phyloP scores from a whole-genome alignment of 2,113 vertebrate species.

The Odontophorus gujanensis region DNA sequence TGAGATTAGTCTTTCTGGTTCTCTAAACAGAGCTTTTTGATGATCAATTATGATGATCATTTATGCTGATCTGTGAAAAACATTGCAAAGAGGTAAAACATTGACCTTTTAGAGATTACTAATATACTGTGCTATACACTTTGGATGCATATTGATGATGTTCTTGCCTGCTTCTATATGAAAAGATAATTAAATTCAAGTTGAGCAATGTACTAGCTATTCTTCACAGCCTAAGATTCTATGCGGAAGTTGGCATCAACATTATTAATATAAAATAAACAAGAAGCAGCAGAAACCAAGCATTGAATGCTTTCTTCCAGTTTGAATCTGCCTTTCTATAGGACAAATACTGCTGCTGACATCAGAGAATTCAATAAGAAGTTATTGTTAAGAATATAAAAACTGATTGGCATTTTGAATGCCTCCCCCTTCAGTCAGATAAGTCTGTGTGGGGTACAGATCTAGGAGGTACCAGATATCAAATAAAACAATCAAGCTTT shows the following conservation, averaged over 20 bases:
- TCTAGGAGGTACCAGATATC: neutral
- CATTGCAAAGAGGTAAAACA: neutral
- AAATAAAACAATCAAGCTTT: neutral
- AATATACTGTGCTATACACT: neutral
- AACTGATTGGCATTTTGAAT: neutral
- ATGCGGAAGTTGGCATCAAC: neutral
- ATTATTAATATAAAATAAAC: neutral
- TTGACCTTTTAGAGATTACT: neutral
- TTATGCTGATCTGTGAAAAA: neutral
- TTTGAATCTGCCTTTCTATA: neutral
- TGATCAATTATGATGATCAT: neutral
- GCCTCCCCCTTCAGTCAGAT: neutral
- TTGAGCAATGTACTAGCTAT: neutral
- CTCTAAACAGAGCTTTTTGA: neutral
- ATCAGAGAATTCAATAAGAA: neutral
- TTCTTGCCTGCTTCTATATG: neutral
- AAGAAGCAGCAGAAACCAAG: neutral
- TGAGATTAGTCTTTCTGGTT: neutral
- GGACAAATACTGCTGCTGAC: neutral
- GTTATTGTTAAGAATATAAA: neutral
- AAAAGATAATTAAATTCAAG: conserved; percentile 14
- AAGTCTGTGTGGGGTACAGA: neutral
- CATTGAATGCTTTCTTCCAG: neutral
- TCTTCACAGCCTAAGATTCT: neutral
- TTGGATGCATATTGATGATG: neutral